phyloP scores from a whole-genome alignment of 2,888 invertebrate species.

The Ceratothoa steindachneri region DNA sequence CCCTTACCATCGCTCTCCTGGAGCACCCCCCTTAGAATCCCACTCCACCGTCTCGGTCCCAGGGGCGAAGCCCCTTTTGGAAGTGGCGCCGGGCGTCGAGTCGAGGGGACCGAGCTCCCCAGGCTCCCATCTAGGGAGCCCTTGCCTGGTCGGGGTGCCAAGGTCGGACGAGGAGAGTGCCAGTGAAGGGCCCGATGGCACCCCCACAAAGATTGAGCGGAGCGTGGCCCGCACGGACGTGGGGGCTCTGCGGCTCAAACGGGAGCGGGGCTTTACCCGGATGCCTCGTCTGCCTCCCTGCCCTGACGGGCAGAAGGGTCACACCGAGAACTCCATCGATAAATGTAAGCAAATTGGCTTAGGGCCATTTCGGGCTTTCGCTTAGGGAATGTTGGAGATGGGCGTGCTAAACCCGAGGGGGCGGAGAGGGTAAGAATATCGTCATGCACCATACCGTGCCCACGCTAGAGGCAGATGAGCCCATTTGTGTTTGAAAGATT shows the following conservation, averaged over 20 bases:
- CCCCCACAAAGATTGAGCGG: slow-evolving; percentile 1
- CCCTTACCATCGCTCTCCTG: neutral
- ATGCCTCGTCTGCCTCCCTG: neutral
- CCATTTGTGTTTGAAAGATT: too few species aligned
- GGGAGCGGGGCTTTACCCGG: neutral
- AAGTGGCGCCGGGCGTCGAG: slow-evolving; percentile 9
- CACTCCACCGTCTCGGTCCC: neutral
- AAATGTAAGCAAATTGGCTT: slow-evolving; percentile 8
- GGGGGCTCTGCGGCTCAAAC: slow-evolving; percentile 1
- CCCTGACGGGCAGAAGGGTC: neutral
- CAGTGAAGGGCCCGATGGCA: neutral
- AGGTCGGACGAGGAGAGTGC: slow-evolving; percentile 2
- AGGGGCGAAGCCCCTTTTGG: slow-evolving; percentile 2
- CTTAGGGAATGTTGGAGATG: too few species aligned
- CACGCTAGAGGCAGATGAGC: too few species aligned
- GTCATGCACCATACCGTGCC: too few species aligned
- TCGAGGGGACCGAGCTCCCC: slow-evolving; percentile 8
- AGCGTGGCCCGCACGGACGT: neutral
- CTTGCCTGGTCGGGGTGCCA: neutral
- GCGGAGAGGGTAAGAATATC: too few species aligned
- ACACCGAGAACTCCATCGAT: neutral
- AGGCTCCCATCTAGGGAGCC: slow-evolving; percentile 4
- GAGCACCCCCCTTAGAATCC: neutral
- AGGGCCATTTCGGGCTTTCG: too few species aligned
- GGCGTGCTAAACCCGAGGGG: too few species aligned